Percentiles rank a stretch among this genome's conserved stretches.
Evolutionary conservation across 2,888 invertebrate species (phyloP).

Genomic region (Tribolium freemani): DNA sequence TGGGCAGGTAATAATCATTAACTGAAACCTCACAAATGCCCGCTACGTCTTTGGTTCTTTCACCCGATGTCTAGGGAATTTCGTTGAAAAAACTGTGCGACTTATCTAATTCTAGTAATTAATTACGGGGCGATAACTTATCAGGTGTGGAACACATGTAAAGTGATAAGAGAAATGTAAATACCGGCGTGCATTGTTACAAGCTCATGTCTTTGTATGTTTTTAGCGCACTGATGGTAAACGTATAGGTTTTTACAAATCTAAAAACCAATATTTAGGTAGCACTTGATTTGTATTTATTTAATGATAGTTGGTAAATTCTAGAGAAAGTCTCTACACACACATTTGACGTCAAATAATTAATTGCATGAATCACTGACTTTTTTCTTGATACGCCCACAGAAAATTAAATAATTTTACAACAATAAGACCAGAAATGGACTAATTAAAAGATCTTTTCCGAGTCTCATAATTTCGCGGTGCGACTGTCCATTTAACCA

Average conservation of each 20-base stretch:
- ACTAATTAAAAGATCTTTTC: not conserved
- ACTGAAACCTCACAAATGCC: slow-evolving; percentile 9
- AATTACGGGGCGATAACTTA: slow-evolving; percentile 6
- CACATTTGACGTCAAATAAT: no score
- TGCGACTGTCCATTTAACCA: slow-evolving; percentile 14
- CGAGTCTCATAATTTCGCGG: slow-evolving; percentile 12
- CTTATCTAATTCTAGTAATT: not conserved
- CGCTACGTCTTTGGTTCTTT: not conserved
- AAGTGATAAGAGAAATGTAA: slow-evolving; percentile 21
- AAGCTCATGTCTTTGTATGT: not conserved
- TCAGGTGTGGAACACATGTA: slow-evolving; percentile 33
- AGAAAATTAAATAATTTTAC: not conserved
- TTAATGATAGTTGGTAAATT: not conserved
- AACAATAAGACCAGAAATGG: not conserved
- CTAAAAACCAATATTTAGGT: slow-evolving; percentile 22
- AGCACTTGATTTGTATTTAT: slow-evolving; percentile 17
- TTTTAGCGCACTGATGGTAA: not conserved
- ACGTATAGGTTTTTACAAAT: not conserved
- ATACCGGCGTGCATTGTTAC: slow-evolving; percentile 11
- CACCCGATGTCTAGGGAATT: not conserved
- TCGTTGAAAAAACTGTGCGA: not conserved
- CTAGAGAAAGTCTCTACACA: not conserved
- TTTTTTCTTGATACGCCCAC: not conserved
- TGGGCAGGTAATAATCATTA: slow-evolving; percentile 17
- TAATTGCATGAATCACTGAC: not conserved